Evolutionary conservation across 2,113 vertebrate species (phyloP), one percentile per base, ranked within the genome.

Genomic region (Microcebus griseorufus): DNA sequence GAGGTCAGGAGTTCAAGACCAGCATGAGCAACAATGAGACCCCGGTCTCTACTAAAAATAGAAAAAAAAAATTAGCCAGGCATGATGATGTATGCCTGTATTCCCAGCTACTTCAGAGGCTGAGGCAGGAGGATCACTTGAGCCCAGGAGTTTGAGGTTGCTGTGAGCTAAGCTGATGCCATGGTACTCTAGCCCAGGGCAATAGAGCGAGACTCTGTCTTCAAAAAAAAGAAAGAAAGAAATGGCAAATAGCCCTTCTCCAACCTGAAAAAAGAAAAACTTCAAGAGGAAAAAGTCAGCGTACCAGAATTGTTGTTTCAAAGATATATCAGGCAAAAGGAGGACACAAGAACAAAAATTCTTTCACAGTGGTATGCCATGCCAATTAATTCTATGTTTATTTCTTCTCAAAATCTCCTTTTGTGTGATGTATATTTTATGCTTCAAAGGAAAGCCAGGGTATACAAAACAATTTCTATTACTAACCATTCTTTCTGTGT

Each of bases 271-370:
- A 51, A 64, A 34, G 7, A n/a, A 76, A 72, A 89, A 48, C 14
- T 48, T 78, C 1, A 90, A 45, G 39, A 55, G 42, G 73, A 64
- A 90, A 92, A 70, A 87, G 89, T 51, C 29, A 58, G 14, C 29
- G n/a, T 81, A 58, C 86, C 70, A 89, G 25, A 96, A 88, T 88
- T 93, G 22, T 53, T 92, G 27, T 81, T 80, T 62, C 53, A 93
- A 90, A 84, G 64, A 65, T 12, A 39, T 5, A 70, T 48, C 20
- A 60, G 32, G 34, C 42, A 72, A 92, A 97, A 92, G 13, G 32
- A 29, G 25, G 14, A 67, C 29, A 76, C 22, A 12, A 81, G 25
- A 48, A 6, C 87, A 95, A 94, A 90, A 79, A 37, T 55, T 73
- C 55, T 72, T 64, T 22, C 27, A 92, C 5, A 79, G 73, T 11